Conservation (phyloP, 2,113 vertebrate species). For the Conger conger region DNA sequence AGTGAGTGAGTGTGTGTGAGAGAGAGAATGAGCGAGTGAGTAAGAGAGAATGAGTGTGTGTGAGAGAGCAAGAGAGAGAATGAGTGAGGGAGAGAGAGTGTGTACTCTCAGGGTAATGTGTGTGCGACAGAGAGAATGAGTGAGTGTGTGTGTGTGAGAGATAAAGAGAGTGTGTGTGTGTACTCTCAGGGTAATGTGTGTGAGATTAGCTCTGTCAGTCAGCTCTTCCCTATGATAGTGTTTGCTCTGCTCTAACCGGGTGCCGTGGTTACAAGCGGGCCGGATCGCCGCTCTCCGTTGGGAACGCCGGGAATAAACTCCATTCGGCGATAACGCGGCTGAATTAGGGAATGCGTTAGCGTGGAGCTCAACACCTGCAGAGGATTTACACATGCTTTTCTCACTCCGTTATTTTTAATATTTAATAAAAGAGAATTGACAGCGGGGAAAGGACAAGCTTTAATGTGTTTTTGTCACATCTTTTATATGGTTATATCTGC, state of each 20-base stretch:
- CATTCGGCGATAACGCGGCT: not conserved
- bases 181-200: not conserved
- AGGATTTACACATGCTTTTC: not conserved
- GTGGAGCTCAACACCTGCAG: not conserved
- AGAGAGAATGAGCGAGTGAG: not conserved
- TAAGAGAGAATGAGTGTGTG: not conserved
- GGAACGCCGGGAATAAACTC: not conserved
- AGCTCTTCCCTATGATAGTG: too few relatives aligned
- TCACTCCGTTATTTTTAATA: not conserved
- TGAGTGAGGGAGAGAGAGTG: not conserved
- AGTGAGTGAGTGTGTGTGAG: not conserved
- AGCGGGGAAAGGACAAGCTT: not conserved
- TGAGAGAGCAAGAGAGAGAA: not conserved
- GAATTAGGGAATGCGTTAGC: not conserved
- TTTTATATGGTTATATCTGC: not conserved
- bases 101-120: not conserved
- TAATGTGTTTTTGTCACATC: not conserved
- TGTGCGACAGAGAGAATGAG: not conserved
- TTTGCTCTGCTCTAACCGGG: not conserved
- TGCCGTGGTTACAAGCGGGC: not conserved
- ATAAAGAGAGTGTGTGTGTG: not conserved
- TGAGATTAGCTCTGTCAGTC: not conserved
- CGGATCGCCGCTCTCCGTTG: not conserved
- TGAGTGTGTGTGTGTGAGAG: not conserved
- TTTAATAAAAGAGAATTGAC: not conserved